A percentile compares a stretch with the other conserved stretches of the same genome.
phyloP scores from a whole-genome alignment of 2,113 vertebrate species.

The Heptranchias perlo region DNA sequence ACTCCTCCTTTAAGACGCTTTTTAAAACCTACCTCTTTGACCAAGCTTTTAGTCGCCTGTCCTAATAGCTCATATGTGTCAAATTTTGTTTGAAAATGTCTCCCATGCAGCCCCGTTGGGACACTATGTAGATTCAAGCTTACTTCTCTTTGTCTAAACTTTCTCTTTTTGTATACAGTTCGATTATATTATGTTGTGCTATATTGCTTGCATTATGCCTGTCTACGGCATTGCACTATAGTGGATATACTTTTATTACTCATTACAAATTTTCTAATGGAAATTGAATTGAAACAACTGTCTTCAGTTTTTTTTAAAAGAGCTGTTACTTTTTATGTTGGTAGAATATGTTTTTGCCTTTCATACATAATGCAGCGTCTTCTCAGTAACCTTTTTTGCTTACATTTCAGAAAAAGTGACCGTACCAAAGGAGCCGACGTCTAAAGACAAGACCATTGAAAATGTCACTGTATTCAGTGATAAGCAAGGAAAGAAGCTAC shows the following conservation, averaged over 20 bases:
- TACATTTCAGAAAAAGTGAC: slow-evolving; percentile 64
- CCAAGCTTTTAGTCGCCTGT: too few relatives aligned
- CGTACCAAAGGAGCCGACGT: slow-evolving; percentile 53
- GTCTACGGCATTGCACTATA: not conserved
- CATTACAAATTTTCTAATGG: not conserved
- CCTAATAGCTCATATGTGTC: too few relatives aligned
- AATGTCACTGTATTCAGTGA: slow-evolving; percentile 73
- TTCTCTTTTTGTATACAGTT: not conserved
- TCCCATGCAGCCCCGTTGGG: too few relatives aligned
- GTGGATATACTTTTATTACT: not conserved
- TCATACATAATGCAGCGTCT: not conserved
- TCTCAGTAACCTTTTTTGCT: slow-evolving; percentile 40
- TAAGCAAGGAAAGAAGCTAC: slow-evolving; percentile 81
- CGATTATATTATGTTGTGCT: not conserved
- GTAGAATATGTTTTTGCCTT: not conserved
- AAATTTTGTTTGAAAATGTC: too few relatives aligned
- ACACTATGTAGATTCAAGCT: not conserved
- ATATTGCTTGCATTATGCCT: not conserved
- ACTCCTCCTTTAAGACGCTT: too few relatives aligned
- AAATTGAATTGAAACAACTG: not conserved
- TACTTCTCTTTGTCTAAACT: not conserved
- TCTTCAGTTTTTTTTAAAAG: not conserved
- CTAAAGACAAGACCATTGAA: slow-evolving; percentile 66
- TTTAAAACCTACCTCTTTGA: too few relatives aligned
- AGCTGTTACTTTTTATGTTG: not conserved